These are phyloP conservation scores for Electrophaes corylata DNA, from an alignment of 2,888 invertebrate genomes.

Conservation along the genomic window DNA sequence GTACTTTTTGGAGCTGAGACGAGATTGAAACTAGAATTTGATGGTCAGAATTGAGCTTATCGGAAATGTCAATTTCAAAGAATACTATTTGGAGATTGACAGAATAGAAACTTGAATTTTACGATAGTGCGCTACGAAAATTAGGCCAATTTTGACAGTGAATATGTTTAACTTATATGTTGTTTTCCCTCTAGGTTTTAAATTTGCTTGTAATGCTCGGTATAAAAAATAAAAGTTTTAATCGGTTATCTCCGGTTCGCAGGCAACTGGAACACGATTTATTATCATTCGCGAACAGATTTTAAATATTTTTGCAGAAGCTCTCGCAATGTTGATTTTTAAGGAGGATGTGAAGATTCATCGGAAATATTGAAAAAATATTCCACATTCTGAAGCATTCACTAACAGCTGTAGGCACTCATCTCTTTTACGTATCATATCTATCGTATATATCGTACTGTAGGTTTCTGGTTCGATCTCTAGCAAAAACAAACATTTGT, in stretches of 20 bases:
- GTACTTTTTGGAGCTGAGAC: too few relatives aligned
- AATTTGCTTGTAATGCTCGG: slow-evolving; percentile 4
- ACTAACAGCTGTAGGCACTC: slow-evolving; percentile 8
- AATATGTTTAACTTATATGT: background rate
- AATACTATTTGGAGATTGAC: too few relatives aligned
- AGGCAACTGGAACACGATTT: slow-evolving; percentile 25
- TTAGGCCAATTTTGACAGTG: background rate
- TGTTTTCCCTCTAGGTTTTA: background rate
- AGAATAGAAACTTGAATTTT: too few relatives aligned
- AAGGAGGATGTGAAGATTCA: slow-evolving; percentile 20
- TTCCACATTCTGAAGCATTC: slow-evolving; percentile 19
- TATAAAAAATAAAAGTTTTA: slow-evolving; percentile 28
- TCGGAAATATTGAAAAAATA: slow-evolving; percentile 22
- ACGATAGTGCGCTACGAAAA: too few relatives aligned
- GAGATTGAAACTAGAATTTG: too few relatives aligned
- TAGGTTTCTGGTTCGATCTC: too few relatives aligned
- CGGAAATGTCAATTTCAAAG: too few relatives aligned
- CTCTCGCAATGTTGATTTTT: slow-evolving; percentile 19
- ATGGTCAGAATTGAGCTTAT: too few relatives aligned
- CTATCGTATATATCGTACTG: too few relatives aligned
- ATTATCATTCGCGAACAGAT: slow-evolving; percentile 20
- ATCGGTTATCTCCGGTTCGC: slow-evolving; percentile 25
- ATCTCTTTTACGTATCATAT: too few relatives aligned
- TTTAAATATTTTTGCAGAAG: slow-evolving; percentile 23
- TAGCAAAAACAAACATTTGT: too few relatives aligned